These are phyloP conservation scores for Ormyrus thymus DNA, from an alignment of 2,888 invertebrate genomes.

Conservation along the genomic window DNA sequence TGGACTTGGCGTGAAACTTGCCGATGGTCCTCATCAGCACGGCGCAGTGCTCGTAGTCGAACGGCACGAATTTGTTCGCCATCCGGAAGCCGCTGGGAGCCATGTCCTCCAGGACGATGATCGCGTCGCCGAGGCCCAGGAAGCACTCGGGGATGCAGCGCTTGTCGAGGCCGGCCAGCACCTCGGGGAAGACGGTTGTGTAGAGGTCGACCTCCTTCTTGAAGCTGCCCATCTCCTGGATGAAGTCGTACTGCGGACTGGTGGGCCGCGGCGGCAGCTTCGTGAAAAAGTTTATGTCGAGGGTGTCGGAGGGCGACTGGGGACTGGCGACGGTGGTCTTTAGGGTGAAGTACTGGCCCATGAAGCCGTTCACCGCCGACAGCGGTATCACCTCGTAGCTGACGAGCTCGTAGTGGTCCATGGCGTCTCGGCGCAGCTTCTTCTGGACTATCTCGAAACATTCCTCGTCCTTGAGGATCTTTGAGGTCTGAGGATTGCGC, in stretches of 20 bases:
- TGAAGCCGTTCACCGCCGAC: slow-evolving; percentile 63
- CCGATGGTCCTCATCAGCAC: slow-evolving; percentile 80
- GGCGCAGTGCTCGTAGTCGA: slow-evolving; percentile 79
- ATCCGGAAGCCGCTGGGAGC: slow-evolving; percentile 79
- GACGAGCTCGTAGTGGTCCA: slow-evolving; percentile 64
- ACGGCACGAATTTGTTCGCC: slow-evolving; percentile 80
- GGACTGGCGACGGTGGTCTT: slow-evolving; percentile 60
- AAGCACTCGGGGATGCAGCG: slow-evolving; percentile 65
- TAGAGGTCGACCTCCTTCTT: slow-evolving; percentile 67
- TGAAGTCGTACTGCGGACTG: slow-evolving; percentile 63
- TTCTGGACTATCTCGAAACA: slow-evolving; percentile 66
- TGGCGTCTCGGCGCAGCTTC: slow-evolving; percentile 63
- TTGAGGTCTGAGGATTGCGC: slow-evolving; percentile 22
- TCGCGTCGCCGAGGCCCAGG: slow-evolving; percentile 63
- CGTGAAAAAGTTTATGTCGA: slow-evolving; percentile 65
- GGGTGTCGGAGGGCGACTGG: slow-evolving; percentile 58
- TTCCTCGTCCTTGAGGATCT: slow-evolving; percentile 64
- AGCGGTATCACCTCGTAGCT: slow-evolving; percentile 65
- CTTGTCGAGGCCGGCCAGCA: slow-evolving; percentile 59
- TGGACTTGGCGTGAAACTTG: slow-evolving; percentile 80
- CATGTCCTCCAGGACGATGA: slow-evolving; percentile 79
- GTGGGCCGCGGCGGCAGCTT: slow-evolving; percentile 63
- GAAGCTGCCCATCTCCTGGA: slow-evolving; percentile 62
- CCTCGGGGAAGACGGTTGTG: slow-evolving; percentile 64
- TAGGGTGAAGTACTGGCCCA: slow-evolving; percentile 68